A percentile compares a stretch with the other conserved stretches of the same genome.
phyloP scores from a whole-genome alignment of 1,140 invertebrate genomes.

The Cydia splendana region DNA sequence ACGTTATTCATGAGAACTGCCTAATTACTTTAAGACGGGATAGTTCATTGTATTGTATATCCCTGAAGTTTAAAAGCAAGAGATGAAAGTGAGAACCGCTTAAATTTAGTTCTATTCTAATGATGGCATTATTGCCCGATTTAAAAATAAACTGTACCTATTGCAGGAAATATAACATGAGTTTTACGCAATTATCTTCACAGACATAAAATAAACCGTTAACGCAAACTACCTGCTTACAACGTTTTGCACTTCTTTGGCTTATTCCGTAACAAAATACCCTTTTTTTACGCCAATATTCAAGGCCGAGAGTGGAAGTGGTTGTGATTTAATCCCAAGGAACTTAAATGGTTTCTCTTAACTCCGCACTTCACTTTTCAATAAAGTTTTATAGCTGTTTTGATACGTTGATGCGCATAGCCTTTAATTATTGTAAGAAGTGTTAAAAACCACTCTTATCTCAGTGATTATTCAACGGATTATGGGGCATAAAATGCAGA shows the following conservation, averaged over 20 bases:
- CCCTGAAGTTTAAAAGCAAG: neutral
- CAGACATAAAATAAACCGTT: conserved; percentile 9
- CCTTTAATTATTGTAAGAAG: conserved; percentile 50
- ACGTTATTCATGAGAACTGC: neutral
- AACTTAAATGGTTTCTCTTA: conserved; percentile 53
- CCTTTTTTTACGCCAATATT: conserved; percentile 50
- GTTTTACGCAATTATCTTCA: neutral
- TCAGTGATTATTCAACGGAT: neutral
- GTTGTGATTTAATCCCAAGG: conserved; percentile 53
- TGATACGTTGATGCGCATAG: conserved; percentile 58
- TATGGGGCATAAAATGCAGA: neutral
- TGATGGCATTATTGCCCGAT: neutral
- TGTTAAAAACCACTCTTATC: neutral
- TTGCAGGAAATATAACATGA: neutral
- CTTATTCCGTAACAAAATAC: conserved; percentile 56
- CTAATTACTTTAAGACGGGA: neutral
- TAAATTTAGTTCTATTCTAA: neutral
- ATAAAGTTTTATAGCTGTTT: conserved; percentile 63
- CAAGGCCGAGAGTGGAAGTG: conserved; percentile 57
- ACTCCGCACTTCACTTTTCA: conserved; percentile 50
- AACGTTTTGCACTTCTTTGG: conserved; percentile 55
- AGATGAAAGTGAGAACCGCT: neutral
- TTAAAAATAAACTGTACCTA: conserved; percentile 14
- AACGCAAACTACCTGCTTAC: conserved; percentile 6
- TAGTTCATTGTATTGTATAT: neutral